Evolutionary conservation across 2,888 invertebrate genomes (phyloP).

Genomic region (Erebia palarica): DNA sequence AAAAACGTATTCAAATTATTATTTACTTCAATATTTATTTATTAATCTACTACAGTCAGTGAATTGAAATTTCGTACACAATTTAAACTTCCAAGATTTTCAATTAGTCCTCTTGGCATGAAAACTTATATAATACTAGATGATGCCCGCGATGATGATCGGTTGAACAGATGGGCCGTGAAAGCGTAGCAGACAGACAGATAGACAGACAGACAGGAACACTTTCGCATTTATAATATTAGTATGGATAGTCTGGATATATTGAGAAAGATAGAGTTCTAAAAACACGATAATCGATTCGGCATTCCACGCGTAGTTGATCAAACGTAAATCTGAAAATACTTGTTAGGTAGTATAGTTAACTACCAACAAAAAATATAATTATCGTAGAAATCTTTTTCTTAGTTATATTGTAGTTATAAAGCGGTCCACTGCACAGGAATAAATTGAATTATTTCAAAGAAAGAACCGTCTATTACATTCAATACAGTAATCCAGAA

Average conservation of each 20-base stretch:
- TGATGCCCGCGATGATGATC: too few relatives aligned
- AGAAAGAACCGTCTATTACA: slow-evolving; percentile 15
- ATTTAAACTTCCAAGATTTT: not conserved
- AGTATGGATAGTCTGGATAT: too few relatives aligned
- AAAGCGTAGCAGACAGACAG: too few relatives aligned
- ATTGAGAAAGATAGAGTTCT: not conserved
- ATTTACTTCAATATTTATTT: too few relatives aligned
- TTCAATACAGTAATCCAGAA: slow-evolving; percentile 5
- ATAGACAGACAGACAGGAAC: too few relatives aligned
- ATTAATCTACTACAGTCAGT: not conserved
- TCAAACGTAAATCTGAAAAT: slow-evolving; percentile 7
- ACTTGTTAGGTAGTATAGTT: not conserved
- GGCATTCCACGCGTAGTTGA: not conserved
- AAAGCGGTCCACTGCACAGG: slow-evolving; percentile 22
- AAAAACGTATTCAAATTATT: too few relatives aligned
- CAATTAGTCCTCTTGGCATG: not conserved
- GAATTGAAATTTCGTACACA: not conserved
- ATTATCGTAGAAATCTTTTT: not conserved
- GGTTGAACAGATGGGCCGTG: too few relatives aligned
- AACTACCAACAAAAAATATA: not conserved
- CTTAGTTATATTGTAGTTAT: slow-evolving; percentile 7
- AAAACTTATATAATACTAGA: not conserved
- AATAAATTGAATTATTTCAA: slow-evolving; percentile 22
- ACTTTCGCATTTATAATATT: too few relatives aligned
- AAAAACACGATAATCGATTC: not conserved